Percentiles rank a stretch among this genome's conserved stretches.
Evolutionary conservation across 2,797 vertebrate genomes (phyloP).

Genomic region (Cynodonichthys magdalenae): DNA sequence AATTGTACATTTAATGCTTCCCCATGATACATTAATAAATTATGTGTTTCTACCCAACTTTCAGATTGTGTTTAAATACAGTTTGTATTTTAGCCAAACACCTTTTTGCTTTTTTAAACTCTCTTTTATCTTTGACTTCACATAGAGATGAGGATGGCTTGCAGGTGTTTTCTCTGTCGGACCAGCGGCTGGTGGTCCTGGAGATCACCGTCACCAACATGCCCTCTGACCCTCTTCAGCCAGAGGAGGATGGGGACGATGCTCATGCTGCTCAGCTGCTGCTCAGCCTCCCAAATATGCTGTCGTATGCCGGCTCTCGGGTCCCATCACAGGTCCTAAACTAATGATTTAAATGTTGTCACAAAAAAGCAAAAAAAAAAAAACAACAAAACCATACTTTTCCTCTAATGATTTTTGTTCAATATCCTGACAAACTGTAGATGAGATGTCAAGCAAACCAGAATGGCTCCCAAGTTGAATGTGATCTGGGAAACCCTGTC

Average conservation of each 20-base stretch:
- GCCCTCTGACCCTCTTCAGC: slow-evolving; percentile 83
- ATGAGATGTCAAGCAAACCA: slow-evolving; percentile 87
- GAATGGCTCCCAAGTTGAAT: slow-evolving; percentile 88
- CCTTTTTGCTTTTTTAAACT: not conserved
- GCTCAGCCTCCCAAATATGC: slow-evolving; percentile 82
- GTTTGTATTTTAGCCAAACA: not conserved
- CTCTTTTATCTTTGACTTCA: not conserved
- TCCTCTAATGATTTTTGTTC: slow-evolving; percentile 11
- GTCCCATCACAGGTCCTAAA: slow-evolving; percentile 56
- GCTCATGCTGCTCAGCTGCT: slow-evolving; percentile 90
- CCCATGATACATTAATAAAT: too few species aligned
- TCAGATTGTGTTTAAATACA: not conserved
- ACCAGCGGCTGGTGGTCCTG: slow-evolving; percentile 87
- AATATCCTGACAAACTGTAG: slow-evolving; percentile 59
- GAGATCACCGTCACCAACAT: slow-evolving; percentile 88
- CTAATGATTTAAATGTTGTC: not conserved
- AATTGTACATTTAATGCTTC: too few species aligned
- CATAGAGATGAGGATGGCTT: slow-evolving; percentile 77
- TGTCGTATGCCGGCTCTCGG: slow-evolving; percentile 86
- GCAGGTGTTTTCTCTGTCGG: slow-evolving; percentile 87
- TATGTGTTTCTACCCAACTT: too few species aligned
- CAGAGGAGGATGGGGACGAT: slow-evolving; percentile 88
- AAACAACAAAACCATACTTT: not conserved
- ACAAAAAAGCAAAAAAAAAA: too few species aligned
- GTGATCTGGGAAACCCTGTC: slow-evolving; percentile 91